Conservation (phyloP, 53 echinoderm and acorn worm genomes). For the Actinopyga echinites region DNA sequence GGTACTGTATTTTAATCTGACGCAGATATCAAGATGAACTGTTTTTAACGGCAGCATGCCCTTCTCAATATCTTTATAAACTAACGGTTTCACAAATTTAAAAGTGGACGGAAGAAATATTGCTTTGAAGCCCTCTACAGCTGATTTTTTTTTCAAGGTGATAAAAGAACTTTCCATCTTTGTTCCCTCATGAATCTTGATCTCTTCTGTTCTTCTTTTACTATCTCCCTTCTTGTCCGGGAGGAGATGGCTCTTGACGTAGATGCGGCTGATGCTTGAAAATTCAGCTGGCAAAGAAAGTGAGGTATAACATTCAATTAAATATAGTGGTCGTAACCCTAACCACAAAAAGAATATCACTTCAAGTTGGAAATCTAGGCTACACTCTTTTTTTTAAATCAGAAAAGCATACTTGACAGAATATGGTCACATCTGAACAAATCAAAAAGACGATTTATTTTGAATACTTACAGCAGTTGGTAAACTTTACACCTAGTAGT, state of each 20-base stretch:
- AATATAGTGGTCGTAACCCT: too few species aligned
- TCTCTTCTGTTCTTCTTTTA: constrained; percentile 90
- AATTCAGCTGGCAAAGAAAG: constrained; percentile 72
- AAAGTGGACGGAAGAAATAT: constrained; percentile 84
- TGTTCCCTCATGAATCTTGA: constrained; percentile 69
- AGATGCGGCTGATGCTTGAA: constrained; percentile 79
- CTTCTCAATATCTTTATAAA: constrained; percentile 81
- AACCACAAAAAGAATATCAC: too few species aligned
- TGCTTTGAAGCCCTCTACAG: constrained; percentile 83
- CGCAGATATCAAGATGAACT: constrained; percentile 82
- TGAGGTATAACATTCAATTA: not conserved
- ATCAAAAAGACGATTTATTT: too few species aligned
- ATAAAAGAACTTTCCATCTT: constrained; percentile 84
- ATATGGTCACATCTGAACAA: too few species aligned
- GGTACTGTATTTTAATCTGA: constrained; percentile 81
- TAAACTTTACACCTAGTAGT: too few species aligned
- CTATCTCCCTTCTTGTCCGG: constrained; percentile 96
- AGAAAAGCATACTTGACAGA: too few species aligned
- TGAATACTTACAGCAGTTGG: too few species aligned
- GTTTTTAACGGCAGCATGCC: constrained; percentile 70
- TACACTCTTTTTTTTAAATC: too few species aligned
- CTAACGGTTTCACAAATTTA: constrained; percentile 80
- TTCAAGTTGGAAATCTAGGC: too few species aligned
- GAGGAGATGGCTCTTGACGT: constrained; percentile 81
- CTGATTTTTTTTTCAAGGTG: constrained; percentile 72